A percentile compares a stretch with the other conserved stretches of the same genome.
phyloP scores from a whole-genome alignment of 2,888 invertebrate species.

The Pyrocoelia pectoralis region DNA sequence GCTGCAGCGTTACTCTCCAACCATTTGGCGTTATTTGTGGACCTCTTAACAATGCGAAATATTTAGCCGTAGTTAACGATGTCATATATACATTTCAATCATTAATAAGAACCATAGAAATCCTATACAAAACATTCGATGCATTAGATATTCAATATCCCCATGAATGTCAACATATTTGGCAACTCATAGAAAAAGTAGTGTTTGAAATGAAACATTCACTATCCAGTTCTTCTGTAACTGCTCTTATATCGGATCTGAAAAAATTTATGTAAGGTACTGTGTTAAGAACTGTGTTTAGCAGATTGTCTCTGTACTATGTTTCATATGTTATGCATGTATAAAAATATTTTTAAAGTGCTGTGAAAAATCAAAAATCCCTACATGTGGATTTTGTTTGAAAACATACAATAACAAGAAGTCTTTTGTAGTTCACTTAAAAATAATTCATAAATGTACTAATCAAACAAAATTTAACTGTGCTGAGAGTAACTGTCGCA shows the following conservation, averaged over 20 bases:
- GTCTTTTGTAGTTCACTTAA: constrained; percentile 4
- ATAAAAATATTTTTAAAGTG: not conserved
- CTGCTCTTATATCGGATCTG: constrained; percentile 3
- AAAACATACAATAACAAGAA: constrained; percentile 8
- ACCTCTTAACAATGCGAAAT: not conserved
- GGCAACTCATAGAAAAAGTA: constrained; percentile 1
- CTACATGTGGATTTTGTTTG: not conserved
- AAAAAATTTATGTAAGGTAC: constrained; percentile 3
- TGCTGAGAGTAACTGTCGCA: not conserved
- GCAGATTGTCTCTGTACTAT: constrained; percentile 4
- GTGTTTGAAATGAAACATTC: constrained; percentile 6
- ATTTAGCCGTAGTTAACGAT: constrained; percentile 5
- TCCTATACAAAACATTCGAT: constrained; percentile 1
- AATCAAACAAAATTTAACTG: constrained; percentile 2
- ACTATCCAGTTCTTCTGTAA: not conserved
- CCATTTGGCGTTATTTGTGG: constrained; percentile 4
- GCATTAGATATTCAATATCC: constrained; percentile 9
- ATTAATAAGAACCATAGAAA: constrained; percentile 1
- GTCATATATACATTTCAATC: not conserved
- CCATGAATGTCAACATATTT: not conserved
- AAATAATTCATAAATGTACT: not conserved
- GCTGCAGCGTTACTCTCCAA: not conserved
- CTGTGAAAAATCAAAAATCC: not conserved
- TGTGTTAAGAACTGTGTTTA: not conserved
- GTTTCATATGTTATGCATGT: constrained; percentile 5